Conservation (phyloP, 2,888 invertebrate genomes). For the Girardia tigrina region DNA sequence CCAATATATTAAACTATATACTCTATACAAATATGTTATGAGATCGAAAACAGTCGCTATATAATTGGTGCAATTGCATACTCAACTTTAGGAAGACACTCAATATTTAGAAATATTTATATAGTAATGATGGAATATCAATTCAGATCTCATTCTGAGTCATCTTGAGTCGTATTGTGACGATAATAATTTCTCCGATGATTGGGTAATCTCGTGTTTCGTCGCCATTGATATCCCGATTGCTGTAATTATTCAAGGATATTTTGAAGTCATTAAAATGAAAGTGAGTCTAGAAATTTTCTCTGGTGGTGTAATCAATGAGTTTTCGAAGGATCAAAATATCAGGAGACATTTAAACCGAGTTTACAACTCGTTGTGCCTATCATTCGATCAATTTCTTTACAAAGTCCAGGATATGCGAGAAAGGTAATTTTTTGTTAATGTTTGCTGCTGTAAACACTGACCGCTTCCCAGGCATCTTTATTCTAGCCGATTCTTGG, state of each 20-base stretch:
- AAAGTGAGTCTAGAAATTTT: background rate
- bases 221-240: background rate
- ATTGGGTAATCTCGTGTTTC: slow-evolving; percentile 21
- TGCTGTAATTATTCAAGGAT: background rate
- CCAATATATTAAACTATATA: no score
- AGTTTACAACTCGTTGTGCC: background rate
- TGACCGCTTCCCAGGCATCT: background rate
- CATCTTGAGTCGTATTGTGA: background rate
- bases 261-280: background rate
- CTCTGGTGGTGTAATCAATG: background rate
- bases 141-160: background rate
- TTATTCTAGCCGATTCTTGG: background rate
- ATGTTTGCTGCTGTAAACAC: background rate
- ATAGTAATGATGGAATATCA: no score
- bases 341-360: background rate
- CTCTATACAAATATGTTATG: no score
- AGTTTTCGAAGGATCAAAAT: background rate
- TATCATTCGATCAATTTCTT: background rate
- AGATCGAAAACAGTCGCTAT: no score
- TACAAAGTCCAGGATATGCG: background rate
- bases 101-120: no score
- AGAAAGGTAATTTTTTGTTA: background rate
- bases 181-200: background rate
- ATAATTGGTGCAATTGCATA: no score
- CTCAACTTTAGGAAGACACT: no score